A percentile compares a stretch with the other conserved stretches of the same genome.
phyloP scores from a whole-genome alignment of 2,797 vertebrate species.

The Sphenodon punctatus region DNA sequence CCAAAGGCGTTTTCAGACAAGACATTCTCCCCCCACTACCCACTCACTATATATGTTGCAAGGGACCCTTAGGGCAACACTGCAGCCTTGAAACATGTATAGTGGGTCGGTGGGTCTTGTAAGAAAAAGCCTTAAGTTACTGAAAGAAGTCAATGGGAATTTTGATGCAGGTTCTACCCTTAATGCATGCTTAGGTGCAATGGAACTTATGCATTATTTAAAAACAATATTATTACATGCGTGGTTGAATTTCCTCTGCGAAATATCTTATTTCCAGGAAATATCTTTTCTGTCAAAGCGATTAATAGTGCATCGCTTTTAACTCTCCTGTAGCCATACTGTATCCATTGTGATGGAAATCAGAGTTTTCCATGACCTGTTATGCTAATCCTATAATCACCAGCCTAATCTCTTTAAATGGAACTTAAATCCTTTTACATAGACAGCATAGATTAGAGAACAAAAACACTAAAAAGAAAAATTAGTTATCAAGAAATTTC shows the following conservation, averaged over 20 bases:
- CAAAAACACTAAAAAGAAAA: neutral
- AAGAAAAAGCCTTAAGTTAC: too few species aligned
- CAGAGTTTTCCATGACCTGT: neutral
- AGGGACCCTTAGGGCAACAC: too few species aligned
- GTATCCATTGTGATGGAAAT: neutral
- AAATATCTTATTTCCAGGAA: neutral
- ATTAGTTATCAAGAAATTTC: neutral
- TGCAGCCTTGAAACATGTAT: too few species aligned
- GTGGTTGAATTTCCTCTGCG: neutral
- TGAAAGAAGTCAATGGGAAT: neutral
- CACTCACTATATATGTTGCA: too few species aligned
- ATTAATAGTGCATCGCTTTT: neutral
- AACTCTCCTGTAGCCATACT: neutral
- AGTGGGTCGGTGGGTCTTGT: too few species aligned
- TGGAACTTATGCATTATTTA: neutral
- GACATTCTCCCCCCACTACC: too few species aligned
- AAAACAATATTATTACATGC: neutral
- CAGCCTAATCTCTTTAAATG: slow-evolving; percentile 5
- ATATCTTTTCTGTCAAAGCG: rapidly evolving
- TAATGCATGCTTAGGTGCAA: neutral
- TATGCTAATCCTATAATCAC: neutral
- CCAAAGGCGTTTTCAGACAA: too few species aligned
- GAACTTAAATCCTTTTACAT: neutral
- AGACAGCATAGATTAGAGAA: neutral
- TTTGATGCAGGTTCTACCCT: neutral